Conservation (phyloP, 2,113 vertebrate species). For the Bubalus kerabau region DNA sequence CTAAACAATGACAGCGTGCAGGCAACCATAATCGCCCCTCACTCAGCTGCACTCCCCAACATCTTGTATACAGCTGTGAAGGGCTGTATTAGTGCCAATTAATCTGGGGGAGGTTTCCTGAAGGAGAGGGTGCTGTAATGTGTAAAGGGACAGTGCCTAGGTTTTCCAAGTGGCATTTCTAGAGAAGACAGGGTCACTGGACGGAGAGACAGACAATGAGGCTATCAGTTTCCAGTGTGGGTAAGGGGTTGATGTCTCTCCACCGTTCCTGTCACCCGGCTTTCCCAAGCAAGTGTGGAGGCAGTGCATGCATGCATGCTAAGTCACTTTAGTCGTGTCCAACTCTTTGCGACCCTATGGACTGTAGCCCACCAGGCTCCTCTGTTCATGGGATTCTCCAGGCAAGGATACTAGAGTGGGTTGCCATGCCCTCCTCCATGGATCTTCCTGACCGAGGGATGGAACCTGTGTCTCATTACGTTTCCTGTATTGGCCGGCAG, state of each 20-base stretch:
- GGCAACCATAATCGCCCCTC: conserved; percentile 6
- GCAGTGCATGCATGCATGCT: not conserved
- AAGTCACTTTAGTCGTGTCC: not conserved
- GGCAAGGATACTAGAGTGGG: not conserved
- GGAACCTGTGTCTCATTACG: not conserved
- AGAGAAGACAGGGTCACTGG: not conserved
- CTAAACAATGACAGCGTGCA: conserved; percentile 53
- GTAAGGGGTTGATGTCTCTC: not conserved
- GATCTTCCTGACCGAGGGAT: not conserved
- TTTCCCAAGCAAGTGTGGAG: not conserved
- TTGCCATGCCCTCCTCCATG: not conserved
- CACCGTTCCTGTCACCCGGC: not conserved
- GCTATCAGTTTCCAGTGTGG: not conserved
- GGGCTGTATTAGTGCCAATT: conserved; percentile 61
- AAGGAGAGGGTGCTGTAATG: conserved; percentile 1
- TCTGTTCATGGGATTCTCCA: not conserved
- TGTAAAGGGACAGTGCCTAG: conserved; percentile 24
- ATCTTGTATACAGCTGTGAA: conserved; percentile 77
- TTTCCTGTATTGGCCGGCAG: not conserved
- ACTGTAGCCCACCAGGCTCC: not conserved
- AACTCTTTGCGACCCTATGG: not conserved
- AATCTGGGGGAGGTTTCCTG: conserved; percentile 56
- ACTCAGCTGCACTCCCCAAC: conserved; percentile 38
- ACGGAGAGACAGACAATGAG: not conserved
- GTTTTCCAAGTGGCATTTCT: conserved; percentile 53